Evolutionary conservation across 2,888 invertebrate genomes (phyloP).

Genomic region (Liodrosophila aerea): DNA sequence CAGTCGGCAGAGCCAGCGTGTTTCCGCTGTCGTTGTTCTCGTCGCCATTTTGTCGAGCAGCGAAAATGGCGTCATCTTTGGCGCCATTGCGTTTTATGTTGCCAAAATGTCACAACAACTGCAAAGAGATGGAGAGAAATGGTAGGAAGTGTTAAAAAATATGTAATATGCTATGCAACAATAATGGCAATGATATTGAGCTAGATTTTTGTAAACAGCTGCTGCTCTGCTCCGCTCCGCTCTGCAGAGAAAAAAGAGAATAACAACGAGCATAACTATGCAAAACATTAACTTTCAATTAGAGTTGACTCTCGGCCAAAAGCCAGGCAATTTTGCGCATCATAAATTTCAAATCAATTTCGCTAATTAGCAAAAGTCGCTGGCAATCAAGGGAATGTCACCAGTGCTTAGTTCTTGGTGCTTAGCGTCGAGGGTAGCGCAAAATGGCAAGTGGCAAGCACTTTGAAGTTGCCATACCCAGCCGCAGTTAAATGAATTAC

Average conservation of each 20-base stretch:
- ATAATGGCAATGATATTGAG: slow-evolving; percentile 26
- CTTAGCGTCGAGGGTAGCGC: too few species aligned
- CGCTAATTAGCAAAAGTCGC: slow-evolving; percentile 74
- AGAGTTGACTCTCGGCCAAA: slow-evolving; percentile 21
- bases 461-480: slow-evolving; percentile 21
- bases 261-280: slow-evolving; percentile 24
- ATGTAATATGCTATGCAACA: slow-evolving; percentile 32
- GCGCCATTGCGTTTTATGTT: slow-evolving; percentile 76
- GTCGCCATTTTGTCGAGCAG: slow-evolving; percentile 72
- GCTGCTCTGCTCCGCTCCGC: too few species aligned
- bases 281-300: slow-evolving; percentile 71
- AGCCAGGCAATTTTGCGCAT: slow-evolving; percentile 61
- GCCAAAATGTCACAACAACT: slow-evolving; percentile 74
- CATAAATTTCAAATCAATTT: slow-evolving; percentile 81
- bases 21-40: slow-evolving; percentile 55
- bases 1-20: slow-evolving; percentile 57
- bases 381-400: slow-evolving; percentile 40
- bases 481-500: slow-evolving; percentile 50
- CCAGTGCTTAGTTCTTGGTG: slow-evolving; percentile 6
- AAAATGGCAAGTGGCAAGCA: slow-evolving; percentile 5
- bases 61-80: slow-evolving; percentile 79
- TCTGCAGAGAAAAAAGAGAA: slow-evolving; percentile 11
- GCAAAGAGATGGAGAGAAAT: slow-evolving; percentile 38
- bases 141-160: slow-evolving; percentile 49
- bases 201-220: slow-evolving; percentile 40